phyloP scores from a whole-genome alignment of 2,797 vertebrate genomes.

The Hephaestus fuliginosus region DNA sequence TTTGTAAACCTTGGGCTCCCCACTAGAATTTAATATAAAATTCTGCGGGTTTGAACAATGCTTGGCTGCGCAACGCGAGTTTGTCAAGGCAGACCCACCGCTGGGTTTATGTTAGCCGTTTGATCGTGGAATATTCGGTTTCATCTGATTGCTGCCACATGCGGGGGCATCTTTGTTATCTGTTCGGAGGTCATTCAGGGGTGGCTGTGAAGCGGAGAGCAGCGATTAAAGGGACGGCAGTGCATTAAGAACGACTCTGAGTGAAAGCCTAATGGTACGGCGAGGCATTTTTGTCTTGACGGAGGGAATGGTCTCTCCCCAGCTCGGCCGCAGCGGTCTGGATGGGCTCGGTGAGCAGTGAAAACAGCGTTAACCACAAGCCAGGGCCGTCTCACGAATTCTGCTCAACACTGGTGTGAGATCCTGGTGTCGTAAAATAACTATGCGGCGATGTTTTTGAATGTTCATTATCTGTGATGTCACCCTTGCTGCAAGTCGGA shows the following conservation, averaged over 20 bases:
- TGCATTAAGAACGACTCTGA: background rate
- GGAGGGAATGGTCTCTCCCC: conserved; percentile 25
- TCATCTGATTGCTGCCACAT: conserved; percentile 52
- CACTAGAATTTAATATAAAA: conserved; percentile 32
- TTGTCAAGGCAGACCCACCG: conserved; percentile 39
- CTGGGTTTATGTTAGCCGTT: conserved; percentile 7
- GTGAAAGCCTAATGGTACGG: conserved; percentile 21
- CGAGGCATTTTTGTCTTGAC: conserved; percentile 24
- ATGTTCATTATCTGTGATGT: conserved; percentile 27
- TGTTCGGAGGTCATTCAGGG: conserved; percentile 30
- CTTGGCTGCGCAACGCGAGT: conserved; percentile 41
- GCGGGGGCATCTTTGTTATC: conserved; percentile 41
- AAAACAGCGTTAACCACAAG: conserved; percentile 58
- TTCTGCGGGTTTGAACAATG: conserved; percentile 50
- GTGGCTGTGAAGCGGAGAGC: conserved; percentile 16
- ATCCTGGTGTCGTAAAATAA: conserved; percentile 28
- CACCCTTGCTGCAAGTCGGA: conserved; percentile 27
- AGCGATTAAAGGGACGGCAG: background rate
- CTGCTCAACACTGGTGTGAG: conserved; percentile 2
- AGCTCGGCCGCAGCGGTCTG: conserved; percentile 42
- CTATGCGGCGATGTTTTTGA: conserved; percentile 15
- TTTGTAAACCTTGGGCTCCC: conserved; percentile 36
- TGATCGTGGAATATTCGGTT: conserved; percentile 40
- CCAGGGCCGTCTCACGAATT: conserved; percentile 36
- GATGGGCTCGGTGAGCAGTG: conserved; percentile 34